These are phyloP conservation scores for Lagopus leucura DNA, from an alignment of 2,113 vertebrate genomes.

Conservation along the genomic window DNA sequence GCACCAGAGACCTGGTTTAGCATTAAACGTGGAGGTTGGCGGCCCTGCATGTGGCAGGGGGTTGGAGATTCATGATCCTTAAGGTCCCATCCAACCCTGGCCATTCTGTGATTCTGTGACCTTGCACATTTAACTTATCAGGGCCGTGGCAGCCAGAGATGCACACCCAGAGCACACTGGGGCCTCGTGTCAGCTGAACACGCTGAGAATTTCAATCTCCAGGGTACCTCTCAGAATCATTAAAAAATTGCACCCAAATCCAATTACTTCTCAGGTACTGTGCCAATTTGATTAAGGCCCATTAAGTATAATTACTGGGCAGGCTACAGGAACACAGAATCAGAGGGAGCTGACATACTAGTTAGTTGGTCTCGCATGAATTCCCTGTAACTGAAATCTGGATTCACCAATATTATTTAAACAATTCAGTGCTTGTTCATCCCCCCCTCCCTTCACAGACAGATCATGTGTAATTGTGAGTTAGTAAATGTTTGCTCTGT, in stretches of 20 bases:
- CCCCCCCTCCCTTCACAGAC: neutral
- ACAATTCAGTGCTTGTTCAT: constrained; percentile 32
- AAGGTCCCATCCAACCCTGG: too few relatives aligned
- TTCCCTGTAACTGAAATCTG: constrained; percentile 34
- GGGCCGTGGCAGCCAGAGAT: neutral
- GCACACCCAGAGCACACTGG: neutral
- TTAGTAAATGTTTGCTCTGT: neutral
- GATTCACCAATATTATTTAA: constrained; percentile 38
- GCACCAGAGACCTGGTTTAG: neutral
- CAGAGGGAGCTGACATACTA: constrained; percentile 53
- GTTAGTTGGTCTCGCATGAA: constrained; percentile 56
- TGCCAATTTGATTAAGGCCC: constrained; percentile 42
- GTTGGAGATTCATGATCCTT: too few relatives aligned
- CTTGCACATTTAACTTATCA: neutral
- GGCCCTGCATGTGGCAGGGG: too few relatives aligned
- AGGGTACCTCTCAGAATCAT: constrained; percentile 11
- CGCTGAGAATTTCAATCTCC: neutral
- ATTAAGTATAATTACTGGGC: constrained; percentile 39
- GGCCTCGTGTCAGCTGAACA: neutral
- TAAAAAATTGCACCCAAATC: constrained; percentile 47
- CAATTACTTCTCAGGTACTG: constrained; percentile 62
- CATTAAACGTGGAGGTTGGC: too few relatives aligned
- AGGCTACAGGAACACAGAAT: constrained; percentile 42
- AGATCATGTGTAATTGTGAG: neutral
- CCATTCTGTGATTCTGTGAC: neutral